Evolutionary conservation across 2,888 invertebrate species (phyloP), one percentile per base, ranked within the genome.

Genomic region (Hemicrepidius hirtus): DNA sequence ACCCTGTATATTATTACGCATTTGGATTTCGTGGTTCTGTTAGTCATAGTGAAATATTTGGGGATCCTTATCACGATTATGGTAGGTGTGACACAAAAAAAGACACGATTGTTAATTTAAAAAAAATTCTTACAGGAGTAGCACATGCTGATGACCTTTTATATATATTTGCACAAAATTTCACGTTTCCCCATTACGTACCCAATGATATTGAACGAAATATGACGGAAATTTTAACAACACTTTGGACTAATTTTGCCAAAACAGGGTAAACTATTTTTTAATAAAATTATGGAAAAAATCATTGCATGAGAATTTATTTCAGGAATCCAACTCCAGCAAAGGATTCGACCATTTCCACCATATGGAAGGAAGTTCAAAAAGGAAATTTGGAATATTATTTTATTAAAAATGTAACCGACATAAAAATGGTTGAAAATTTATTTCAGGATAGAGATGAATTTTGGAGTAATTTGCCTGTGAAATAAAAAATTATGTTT

Each of bases 101-200:
- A n/a, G n/a, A n/a, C n/a, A n/a, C n/a, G n/a, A n/a, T n/a, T n/a
- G n/a, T n/a, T n/a, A n/a, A n/a, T n/a, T n/a, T n/a, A n/a, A 41
- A 12, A 40, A 6, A 41, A 16, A n/a, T 16, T 16, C 3, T 55
- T 32, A n/a, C 37, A 92, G 93, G 95, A 64, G 93, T 94, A 0
- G 93, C 93, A 65, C 95, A 96, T 82, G 95, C 94, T 0, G 95
- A 96, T 80, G 96, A 96, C 74, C 86, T 96, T 63, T 93, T 94
- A 83, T 93, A 96, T 83, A 83, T 96, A 9, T 96, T 96, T 62
- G 88, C 88, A 0, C 88, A 89, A 68, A 85, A 84, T 41, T 80
- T 91, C 6, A 93, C 94, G 80, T 66, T 67, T 28, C 88, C 91
- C 0, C 86, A 89, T 28, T 87, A 89, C 0, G 86, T 88, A 6